Percentiles rank a stretch among this genome's conserved stretches.
Conservation (phyloP, 2,888 invertebrate genomes). For the Lordiphosa andalusiaca region DNA sequence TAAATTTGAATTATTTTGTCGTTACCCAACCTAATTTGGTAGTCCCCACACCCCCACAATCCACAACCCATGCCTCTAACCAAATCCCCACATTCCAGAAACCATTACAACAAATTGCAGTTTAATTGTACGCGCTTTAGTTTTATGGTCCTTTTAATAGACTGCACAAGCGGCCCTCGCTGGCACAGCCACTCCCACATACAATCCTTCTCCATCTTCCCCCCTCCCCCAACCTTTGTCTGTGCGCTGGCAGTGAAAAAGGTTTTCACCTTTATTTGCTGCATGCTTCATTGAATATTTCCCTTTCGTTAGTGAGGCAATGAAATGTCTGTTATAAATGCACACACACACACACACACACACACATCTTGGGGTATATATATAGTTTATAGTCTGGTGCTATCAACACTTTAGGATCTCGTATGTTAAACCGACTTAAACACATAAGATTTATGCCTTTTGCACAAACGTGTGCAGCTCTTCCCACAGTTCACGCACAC, state of each 20-base stretch:
- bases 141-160: background rate
- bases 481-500: constrained; percentile 11
- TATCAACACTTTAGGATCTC: constrained; percentile 55
- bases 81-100: background rate
- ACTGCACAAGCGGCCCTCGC: constrained; percentile 12
- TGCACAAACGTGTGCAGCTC: constrained; percentile 37
- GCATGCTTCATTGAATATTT: constrained; percentile 58
- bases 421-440: constrained; percentile 56
- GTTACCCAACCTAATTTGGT: background rate
- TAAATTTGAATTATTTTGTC: no score
- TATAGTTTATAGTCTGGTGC: constrained; percentile 52
- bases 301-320: constrained; percentile 54
- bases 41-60: background rate
- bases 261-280: constrained; percentile 53
- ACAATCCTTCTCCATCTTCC: background rate
- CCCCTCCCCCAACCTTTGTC: constrained; percentile 3
- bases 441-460: constrained; percentile 55
- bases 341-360: constrained; percentile 29
- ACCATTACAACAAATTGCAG: constrained; percentile 6
- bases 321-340: constrained; percentile 52
- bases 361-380: constrained; percentile 8
- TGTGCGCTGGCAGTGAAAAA: constrained; percentile 31
- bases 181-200: no score
- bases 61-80: no score
- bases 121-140: constrained; percentile 12